Evolutionary conservation across 2,888 invertebrate species (phyloP), one percentile per base, ranked within the genome.

Genomic region (Andrena bucephala): DNA sequence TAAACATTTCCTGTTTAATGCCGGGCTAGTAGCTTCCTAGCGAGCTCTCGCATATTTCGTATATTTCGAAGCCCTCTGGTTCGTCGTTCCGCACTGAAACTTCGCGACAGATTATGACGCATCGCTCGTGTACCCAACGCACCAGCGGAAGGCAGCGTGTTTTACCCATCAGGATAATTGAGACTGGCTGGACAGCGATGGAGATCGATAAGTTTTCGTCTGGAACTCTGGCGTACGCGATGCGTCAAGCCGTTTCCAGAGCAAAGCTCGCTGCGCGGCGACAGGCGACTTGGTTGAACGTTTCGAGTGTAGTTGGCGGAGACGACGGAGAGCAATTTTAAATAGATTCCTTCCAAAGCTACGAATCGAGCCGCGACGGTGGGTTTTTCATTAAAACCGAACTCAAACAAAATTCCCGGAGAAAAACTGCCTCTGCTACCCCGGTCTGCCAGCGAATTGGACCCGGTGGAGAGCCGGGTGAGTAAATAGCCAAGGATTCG

Each of bases 41-140:
- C 42, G 13, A 42, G 42, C 42, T 42, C 42, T 42, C 42, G 16
- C 29, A 29, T 16, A 13, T 54, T 33, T 68, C 68, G 36, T 13
- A 3, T 24, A 36, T 27, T 33, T 36, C 16, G 16, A 7, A 7
- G 5, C 16, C 16, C 24, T 6, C 54, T 29, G 16, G 42, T 24
- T 33, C 29, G 78, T 33, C 29, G 78, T 52, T 68, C 54, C 33
- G 24, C 65, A n/a, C 24, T n/a, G 50, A 78, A 78, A 65, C 59
- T 68, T 63, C 59, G 57, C 63, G 78, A 79, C 79, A 36, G 78
- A 63, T 78, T 65, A 79, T 70, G 70, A 79, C 79, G 70, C 42
- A 69, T 79, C 79, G 79, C 16, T 29, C 57, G 81, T 63, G 69
- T 62, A 80, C 67, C 48, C 27, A 7, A 76, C 78, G 62, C 62